Evolutionary conservation across 2,113 vertebrate species (phyloP), one percentile per base, ranked within the genome.

Genomic region (Catharus minimus): DNA sequence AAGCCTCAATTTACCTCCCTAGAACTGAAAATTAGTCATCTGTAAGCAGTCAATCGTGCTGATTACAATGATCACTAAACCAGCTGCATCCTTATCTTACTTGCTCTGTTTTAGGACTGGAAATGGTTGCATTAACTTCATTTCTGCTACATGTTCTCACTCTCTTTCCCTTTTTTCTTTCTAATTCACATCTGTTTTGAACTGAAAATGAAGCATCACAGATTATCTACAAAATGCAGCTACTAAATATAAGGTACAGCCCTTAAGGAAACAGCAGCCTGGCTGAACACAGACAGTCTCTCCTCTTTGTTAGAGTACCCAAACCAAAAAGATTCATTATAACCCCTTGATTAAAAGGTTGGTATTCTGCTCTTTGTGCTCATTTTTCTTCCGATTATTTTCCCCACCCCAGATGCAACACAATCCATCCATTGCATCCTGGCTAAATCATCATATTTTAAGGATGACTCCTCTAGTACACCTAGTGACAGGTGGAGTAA

Each of bases 31-130:
- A 95, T 92, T 93, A 94, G 68, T 81, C 77, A 68, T 86, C 82
- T 91, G 66, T 88, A 90, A 93, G 82, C 80, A 92, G 68, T 78
- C 80, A 88, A 43, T 92, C 10, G 4, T 84, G 73, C 55, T 90
- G 86, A 95, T 95, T 95, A 91, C 69, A 88, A 44, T n/a, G 76
- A 94, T 94, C 76, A 75, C 77, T 88, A 95, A 90, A 84, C 52
- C 68, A 93, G 61, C 23, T 4, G 0, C 69, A 78, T 88, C 82
- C 69, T 93, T n/a, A 30, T 50, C 39, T 91, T 77, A 21, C 49
- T 78, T 74, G 46, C 8, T 82, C 23, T 52, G 58, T 64, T 94
- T 90, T 50, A 84, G 80, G 76, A 86, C 27, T 12, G 58, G 38
- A 88, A 92, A 75, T 92, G 33, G 73, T 94, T 83, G 13, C 32